These are phyloP conservation scores for Drosophila dunni DNA, from an alignment of 1,140 invertebrate genomes.

Conservation along the genomic window DNA sequence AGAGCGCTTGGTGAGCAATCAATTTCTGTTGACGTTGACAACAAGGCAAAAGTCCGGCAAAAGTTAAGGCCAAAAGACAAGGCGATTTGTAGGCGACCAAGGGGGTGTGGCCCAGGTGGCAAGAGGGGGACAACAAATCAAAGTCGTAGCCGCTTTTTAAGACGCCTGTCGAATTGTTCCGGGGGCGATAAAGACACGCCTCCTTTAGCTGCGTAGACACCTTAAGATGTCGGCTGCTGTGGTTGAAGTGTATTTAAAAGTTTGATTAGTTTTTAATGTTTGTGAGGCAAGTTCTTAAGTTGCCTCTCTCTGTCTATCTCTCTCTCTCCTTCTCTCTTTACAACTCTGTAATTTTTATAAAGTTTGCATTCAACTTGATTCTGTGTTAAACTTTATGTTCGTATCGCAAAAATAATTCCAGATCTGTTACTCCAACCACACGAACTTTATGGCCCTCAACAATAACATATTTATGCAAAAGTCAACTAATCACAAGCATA, in stretches of 20 bases:
- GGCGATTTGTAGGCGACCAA: not conserved
- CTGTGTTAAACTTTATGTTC: slow-evolving; percentile 13
- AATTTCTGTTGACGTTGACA: slow-evolving; percentile 83
- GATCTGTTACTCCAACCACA: not conserved
- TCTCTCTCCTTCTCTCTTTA: not conserved
- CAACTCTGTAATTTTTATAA: slow-evolving; percentile 50
- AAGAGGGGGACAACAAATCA: slow-evolving; percentile 67
- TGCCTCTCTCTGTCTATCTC: slow-evolving; percentile 6
- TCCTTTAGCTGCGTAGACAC: slow-evolving; percentile 58
- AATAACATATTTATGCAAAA: slow-evolving; percentile 60
- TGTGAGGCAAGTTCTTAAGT: slow-evolving; percentile 54
- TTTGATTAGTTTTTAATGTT: slow-evolving; percentile 83
- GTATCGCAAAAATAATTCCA: slow-evolving; percentile 19
- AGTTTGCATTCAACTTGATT: slow-evolving; percentile 52
- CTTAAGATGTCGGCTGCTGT: slow-evolving; percentile 60
- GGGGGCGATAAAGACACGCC: slow-evolving; percentile 37
- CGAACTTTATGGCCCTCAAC: not conserved
- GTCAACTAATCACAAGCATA: slow-evolving; percentile 71
- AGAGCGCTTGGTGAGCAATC: slow-evolving; percentile 69
- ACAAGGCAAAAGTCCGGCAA: slow-evolving; percentile 81
- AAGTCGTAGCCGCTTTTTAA: slow-evolving; percentile 72
- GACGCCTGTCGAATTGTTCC: slow-evolving; percentile 76
- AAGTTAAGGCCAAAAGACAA: slow-evolving; percentile 69
- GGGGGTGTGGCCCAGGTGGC: not conserved
- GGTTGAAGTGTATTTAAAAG: slow-evolving; percentile 83